Base-by-base conservation (phyloP, 1,140 invertebrate species). In the Sogatella furcifera region DNA sequence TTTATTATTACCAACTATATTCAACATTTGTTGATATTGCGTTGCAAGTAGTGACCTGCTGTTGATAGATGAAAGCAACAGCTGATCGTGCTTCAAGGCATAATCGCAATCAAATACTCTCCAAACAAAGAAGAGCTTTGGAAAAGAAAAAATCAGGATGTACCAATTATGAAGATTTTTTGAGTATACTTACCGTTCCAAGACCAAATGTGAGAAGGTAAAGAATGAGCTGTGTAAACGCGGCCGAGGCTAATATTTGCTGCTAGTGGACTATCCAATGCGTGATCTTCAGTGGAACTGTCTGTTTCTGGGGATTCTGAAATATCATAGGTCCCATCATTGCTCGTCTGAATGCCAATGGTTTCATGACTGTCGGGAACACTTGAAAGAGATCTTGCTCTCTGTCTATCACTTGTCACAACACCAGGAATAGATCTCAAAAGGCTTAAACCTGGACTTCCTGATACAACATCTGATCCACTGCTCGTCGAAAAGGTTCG, bases 161-260 rank as follows among this genome's bases (percentile, higher is more conserved):
- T 28, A 28, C 6, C 24, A 28, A 28, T 28, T 2, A 4, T 28
- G 6, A 4, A 4, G 24, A 2, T 11, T 38, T 38, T 10, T 38
- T 38, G 6, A 28, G 24, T 28, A 28, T 38, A 83, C 83, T 82
- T 75, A 92, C 89, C 89, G 76, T 92, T 91, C 66, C 91, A 79
- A 65, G 89, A 90, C 87, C 89, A 91, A 77, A 93, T 90, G 73
- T 92, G 89, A 65, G 89, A 89, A 72, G 89, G 90, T 74, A 92
- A 78, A 65, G 89, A 92, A 74, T 91, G 89, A 67, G 90, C 87
- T 60, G 89, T 86, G 72, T 90, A 91, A 14, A 91, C 88, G 62
- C 89, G 78, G 59, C 88, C 87, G 34, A 87, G 77, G 53, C 68
- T 68, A 38, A 72, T 65, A 59, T 69, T 69, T 34, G 70, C 68